phyloP scores from a whole-genome alignment of 1,140 invertebrate species.

The Diachasma alloeum region DNA sequence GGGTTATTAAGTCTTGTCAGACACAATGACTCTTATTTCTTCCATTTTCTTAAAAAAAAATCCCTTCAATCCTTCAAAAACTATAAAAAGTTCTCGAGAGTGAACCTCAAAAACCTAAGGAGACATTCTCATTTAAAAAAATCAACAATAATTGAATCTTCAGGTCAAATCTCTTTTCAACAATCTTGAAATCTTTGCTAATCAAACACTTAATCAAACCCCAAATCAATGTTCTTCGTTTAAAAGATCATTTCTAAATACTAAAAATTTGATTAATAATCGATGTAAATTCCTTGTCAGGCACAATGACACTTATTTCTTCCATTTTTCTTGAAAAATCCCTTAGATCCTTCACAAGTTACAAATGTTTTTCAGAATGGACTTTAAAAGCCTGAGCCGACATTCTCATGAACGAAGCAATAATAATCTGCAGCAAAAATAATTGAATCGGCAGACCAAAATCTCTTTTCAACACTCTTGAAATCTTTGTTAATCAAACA shows the following conservation, averaged over 20 bases:
- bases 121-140: neutral
- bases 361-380: neutral
- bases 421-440: no score
- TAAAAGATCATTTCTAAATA: no score
- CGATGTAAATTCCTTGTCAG: conserved; percentile 70
- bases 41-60: conserved; percentile 62
- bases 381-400: neutral
- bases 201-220: conserved; percentile 8
- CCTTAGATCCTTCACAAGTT: neutral
- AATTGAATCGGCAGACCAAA: neutral
- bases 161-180: neutral
- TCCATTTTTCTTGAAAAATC: conserved; percentile 64
- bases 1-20: conserved; percentile 66
- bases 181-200: no score
- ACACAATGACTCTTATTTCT: conserved; percentile 74
- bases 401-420: neutral
- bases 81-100: neutral
- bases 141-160: conserved; percentile 19
- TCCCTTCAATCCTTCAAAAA: no score
- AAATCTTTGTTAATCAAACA: neutral
- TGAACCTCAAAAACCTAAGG: neutral
- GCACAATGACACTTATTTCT: conserved; percentile 74
- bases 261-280: neutral
- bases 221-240: no score
- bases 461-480: neutral